Evolutionary conservation across 2,113 vertebrate genomes (phyloP).

Genomic region (Paracanthobrama guichenoti): DNA sequence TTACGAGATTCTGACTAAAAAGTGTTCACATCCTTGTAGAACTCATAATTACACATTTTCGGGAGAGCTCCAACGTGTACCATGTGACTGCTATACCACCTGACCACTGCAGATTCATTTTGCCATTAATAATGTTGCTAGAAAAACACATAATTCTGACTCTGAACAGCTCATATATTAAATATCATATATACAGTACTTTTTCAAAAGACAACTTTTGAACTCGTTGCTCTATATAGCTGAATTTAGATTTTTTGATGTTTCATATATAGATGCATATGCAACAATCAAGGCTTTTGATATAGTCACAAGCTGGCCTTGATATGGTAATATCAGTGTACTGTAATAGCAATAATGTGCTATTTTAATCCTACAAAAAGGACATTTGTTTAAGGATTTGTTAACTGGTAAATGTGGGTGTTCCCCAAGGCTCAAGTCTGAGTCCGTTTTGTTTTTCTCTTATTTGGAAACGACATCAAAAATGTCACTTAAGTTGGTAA

Average conservation of each 20-base stretch:
- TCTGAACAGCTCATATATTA: neutral
- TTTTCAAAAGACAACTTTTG: neutral
- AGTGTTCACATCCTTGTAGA: too few relatives aligned
- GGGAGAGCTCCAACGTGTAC: too few relatives aligned
- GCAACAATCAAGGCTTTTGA: neutral
- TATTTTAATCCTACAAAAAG: too few relatives aligned
- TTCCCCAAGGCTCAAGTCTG: neutral
- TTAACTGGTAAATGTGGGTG: neutral
- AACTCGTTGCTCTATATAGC: neutral
- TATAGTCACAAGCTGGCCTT: conserved; percentile 52
- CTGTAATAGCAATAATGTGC: conserved; percentile 44
- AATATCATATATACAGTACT: conserved; percentile 4
- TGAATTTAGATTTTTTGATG: neutral
- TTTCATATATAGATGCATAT: neutral
- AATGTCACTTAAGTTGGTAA: neutral
- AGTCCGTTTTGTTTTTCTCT: neutral
- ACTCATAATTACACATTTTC: too few relatives aligned
- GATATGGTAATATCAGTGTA: conserved; percentile 1
- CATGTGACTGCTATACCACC: too few relatives aligned
- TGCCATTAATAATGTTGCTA: too few relatives aligned
- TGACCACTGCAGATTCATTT: too few relatives aligned
- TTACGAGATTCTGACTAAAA: too few relatives aligned
- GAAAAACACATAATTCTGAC: too few relatives aligned
- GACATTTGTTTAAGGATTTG: neutral
- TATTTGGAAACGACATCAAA: neutral